Evolutionary conservation across 2,797 vertebrate species (phyloP), one percentile per base, ranked within the genome.

Genomic region (Eidolon dupreanum): DNA sequence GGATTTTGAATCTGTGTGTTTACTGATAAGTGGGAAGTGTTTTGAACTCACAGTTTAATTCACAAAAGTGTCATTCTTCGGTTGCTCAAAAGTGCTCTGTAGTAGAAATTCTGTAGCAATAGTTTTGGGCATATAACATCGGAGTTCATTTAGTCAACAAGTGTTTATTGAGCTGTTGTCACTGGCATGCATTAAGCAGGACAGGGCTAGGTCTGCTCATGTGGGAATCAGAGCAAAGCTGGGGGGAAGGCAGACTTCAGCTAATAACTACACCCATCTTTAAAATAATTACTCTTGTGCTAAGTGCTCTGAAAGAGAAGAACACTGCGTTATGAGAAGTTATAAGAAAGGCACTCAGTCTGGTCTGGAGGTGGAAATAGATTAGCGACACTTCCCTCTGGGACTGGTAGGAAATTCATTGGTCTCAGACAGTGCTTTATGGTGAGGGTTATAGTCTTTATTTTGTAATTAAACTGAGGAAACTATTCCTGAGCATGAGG

Each of bases 401-500:
- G 81, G 83, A 97, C 6, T 26, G 26, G 53, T 6, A 53, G 81
- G 55, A 71, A 86, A 93, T 91, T 90, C 82, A 63, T 94, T 93
- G 82, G 84, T 87, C 66, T 92, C 55, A 86, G 92, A 61, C 28
- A 90, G 82, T 5, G 33, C 68, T 81, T 96, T 31, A 74, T 28
- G 71, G 74, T 75, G 38, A 96, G 63, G 51, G 46, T 96, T 86
- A 93, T 84, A 79, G n/a, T 71, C 83, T 93, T 96, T 91, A 75
- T 71, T 75, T 92, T 73, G 28, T 96, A 93, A 96, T 95, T 89
- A 92, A 95, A 84, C 89, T 36, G 26, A 12, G 24, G 41, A 96
- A 97, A 83, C 74, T 79, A 75, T 90, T 86, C 93, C 93, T 85
- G 92, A 93, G 63, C 57, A 61, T 15, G 78, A 96, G 86, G 65